Conservation (phyloP, 2,113 vertebrate genomes). For the Galemys pyrenaicus region DNA sequence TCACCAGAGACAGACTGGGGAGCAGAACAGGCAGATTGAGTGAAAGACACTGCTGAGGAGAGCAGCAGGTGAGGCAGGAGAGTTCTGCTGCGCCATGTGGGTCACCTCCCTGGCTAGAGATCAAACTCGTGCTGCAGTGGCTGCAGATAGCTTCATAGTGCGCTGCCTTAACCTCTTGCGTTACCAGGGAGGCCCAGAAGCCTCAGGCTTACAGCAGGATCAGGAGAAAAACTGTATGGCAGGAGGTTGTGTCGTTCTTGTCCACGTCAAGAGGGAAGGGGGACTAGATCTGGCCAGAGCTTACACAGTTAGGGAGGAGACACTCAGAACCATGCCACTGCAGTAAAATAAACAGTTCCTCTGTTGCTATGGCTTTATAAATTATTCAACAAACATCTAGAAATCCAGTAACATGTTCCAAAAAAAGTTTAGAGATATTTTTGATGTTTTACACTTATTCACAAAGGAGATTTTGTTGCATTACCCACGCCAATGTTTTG, state of each 20-base stretch:
- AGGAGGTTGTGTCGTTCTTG: not conserved
- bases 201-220: not conserved
- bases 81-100: too few relatives aligned
- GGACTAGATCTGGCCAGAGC: not conserved
- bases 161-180: too few relatives aligned
- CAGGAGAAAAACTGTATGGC: not conserved
- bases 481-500: not conserved
- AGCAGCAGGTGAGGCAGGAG: too few relatives aligned
- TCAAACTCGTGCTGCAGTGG: too few relatives aligned
- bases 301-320: not conserved
- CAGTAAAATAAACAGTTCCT: constrained; percentile 33
- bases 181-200: too few relatives aligned
- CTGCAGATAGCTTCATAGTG: too few relatives aligned
- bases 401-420: constrained; percentile 1
- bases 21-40: too few relatives aligned
- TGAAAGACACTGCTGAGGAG: too few relatives aligned
- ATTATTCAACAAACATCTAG: constrained; percentile 44
- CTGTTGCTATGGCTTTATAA: constrained; percentile 54
- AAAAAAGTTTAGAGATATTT: constrained; percentile 22
- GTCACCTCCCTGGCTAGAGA: too few relatives aligned
- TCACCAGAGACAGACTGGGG: too few relatives aligned
- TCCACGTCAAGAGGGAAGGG: not conserved
- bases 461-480: constrained; percentile 32
- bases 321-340: not conserved
- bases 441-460: not conserved